Conservation (phyloP, 2,888 invertebrate genomes). For the Heliconius aoede region DNA sequence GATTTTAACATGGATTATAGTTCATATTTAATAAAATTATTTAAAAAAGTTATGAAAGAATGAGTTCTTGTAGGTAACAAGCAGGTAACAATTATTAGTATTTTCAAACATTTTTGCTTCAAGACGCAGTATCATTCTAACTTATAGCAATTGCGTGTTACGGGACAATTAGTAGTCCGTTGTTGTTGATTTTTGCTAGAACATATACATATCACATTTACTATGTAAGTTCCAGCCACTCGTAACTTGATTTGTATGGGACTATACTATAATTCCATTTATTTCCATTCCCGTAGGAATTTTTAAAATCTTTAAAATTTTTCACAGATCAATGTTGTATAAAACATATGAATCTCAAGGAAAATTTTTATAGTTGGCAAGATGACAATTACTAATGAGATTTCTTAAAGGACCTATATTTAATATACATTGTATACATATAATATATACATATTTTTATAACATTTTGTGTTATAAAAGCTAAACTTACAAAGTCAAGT, state of each 20-base stretch:
- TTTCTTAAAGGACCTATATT: neutral
- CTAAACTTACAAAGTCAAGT: neutral
- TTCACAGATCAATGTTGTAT: neutral
- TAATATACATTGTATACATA: constrained; percentile 1
- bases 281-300: no score
- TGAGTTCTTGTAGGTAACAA: no score
- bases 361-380: neutral
- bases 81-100: no score
- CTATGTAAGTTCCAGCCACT: neutral
- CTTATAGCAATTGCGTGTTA: neutral
- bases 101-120: no score
- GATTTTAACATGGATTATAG: no score
- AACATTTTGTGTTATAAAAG: neutral
- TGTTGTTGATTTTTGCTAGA: neutral
- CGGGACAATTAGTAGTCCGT: neutral
- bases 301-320: no score
- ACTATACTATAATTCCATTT: no score
- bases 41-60: no score
- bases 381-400: neutral
- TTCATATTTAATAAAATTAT: no score
- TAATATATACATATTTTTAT: no score
- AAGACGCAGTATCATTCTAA: neutral
- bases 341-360: neutral
- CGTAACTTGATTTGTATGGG: no score
- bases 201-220: neutral